Evolutionary conservation across 2,113 vertebrate genomes (phyloP).

Genomic region (Odontophorus gujanensis): DNA sequence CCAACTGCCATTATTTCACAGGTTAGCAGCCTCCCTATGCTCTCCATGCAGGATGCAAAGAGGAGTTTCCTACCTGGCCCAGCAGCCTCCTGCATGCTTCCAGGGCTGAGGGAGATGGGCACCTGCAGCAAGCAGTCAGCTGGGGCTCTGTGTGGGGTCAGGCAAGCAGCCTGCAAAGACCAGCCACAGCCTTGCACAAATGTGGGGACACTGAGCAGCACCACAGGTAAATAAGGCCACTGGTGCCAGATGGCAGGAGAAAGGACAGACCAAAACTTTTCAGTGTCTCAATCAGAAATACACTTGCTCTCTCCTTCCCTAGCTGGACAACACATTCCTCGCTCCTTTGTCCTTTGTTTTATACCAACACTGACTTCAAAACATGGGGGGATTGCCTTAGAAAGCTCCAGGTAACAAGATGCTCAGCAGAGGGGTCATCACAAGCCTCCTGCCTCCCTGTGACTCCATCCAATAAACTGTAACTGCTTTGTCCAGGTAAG

Average conservation of each 20-base stretch:
- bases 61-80: not conserved
- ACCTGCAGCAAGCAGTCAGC: not conserved
- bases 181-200: not conserved
- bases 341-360: not conserved
- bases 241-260: not conserved
- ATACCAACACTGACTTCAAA: not conserved
- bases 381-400: not conserved
- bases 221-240: not conserved
- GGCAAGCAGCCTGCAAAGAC: not conserved
- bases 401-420: not conserved
- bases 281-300: not conserved
- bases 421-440: not conserved
- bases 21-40: not conserved
- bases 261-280: not conserved
- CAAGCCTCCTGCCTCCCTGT: not conserved
- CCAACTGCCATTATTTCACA: not conserved
- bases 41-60: rapidly evolving
- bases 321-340: not conserved
- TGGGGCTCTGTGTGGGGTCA: not conserved
- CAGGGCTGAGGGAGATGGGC: not conserved
- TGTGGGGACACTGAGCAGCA: not conserved
- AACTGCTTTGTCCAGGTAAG: not conserved
- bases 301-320: not conserved
- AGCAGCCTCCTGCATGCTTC: not conserved
- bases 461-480: not conserved